Conservation (phyloP, 1,140 invertebrate genomes). For the Cydia strobilella region DNA sequence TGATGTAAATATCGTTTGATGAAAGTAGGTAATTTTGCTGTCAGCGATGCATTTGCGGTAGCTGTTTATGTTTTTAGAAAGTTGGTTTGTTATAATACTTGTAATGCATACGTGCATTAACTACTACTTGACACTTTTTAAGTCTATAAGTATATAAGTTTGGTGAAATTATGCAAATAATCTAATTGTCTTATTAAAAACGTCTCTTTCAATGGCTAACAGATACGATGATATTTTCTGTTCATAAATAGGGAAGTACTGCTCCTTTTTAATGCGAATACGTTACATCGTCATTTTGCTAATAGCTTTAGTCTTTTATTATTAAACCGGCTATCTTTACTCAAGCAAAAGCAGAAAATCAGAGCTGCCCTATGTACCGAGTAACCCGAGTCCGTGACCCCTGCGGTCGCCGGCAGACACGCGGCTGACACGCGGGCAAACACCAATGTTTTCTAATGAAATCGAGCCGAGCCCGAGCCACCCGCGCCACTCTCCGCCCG, state of each 20-base stretch:
- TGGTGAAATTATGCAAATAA: too few species aligned
- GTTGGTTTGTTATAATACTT: too few species aligned
- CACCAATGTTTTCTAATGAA: constrained; percentile 60
- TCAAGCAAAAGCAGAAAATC: constrained; percentile 27
- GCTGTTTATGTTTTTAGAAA: too few species aligned
- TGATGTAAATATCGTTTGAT: neutral
- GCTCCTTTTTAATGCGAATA: neutral
- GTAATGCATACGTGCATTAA: too few species aligned
- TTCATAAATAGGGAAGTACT: too few species aligned
- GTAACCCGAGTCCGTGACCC: constrained; percentile 47
- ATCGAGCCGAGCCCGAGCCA: constrained; percentile 43
- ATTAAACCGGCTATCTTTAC: constrained; percentile 8
- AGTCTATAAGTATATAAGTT: too few species aligned
- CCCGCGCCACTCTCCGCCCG: constrained; percentile 16
- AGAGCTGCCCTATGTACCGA: constrained; percentile 8
- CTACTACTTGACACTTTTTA: too few species aligned
- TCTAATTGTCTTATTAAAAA: too few species aligned
- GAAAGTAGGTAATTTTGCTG: too few species aligned
- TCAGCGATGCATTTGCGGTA: too few species aligned
- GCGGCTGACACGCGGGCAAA: constrained; percentile 56
- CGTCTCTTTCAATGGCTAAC: too few species aligned
- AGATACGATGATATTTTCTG: too few species aligned
- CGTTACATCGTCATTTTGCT: neutral
- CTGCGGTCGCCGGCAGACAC: constrained; percentile 46
- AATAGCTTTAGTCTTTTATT: neutral